A percentile compares a stretch with the other conserved stretches of the same genome.
These are phyloP conservation scores for Leptoclinus maculatus DNA, from an alignment of 2,797 vertebrate species.

Conservation along the genomic window DNA sequence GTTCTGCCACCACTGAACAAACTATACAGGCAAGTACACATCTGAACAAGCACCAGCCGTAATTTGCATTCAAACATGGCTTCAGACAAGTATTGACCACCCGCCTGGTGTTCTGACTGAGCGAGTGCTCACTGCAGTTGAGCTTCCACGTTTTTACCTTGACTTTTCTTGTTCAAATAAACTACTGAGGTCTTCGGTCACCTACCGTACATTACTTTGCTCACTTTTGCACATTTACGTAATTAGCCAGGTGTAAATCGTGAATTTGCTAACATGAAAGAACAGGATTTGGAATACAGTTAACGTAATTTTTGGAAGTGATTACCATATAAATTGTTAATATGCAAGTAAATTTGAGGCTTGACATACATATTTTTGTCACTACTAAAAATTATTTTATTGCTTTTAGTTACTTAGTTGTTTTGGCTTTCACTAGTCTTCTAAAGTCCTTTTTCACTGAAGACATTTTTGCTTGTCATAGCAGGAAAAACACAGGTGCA, in stretches of 20 bases:
- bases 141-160: neutral
- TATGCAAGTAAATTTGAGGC: neutral
- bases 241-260: conserved; percentile 9
- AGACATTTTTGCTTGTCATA: neutral
- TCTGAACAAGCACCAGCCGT: conserved; percentile 37
- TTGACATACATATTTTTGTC: neutral
- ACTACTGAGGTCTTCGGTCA: neutral
- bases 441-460: neutral
- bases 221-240: neutral
- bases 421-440: neutral
- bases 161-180: neutral
- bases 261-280: neutral
- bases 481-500: too few relatives aligned
- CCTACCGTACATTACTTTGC: neutral
- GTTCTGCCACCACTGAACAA: conserved; percentile 53
- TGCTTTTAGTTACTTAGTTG: neutral
- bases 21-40: conserved; percentile 43
- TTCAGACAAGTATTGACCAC: conserved; percentile 41
- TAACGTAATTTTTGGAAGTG: neutral
- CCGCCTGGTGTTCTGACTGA: conserved; percentile 24
- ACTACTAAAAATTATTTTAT: neutral
- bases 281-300: neutral
- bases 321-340: neutral
- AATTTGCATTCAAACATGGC: conserved; percentile 50
- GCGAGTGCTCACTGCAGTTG: conserved; percentile 1